Percentiles rank a stretch among this genome's conserved stretches.
Evolutionary conservation across 1,140 invertebrate species (phyloP).

Genomic region (Dermatophagoides farinae): DNA sequence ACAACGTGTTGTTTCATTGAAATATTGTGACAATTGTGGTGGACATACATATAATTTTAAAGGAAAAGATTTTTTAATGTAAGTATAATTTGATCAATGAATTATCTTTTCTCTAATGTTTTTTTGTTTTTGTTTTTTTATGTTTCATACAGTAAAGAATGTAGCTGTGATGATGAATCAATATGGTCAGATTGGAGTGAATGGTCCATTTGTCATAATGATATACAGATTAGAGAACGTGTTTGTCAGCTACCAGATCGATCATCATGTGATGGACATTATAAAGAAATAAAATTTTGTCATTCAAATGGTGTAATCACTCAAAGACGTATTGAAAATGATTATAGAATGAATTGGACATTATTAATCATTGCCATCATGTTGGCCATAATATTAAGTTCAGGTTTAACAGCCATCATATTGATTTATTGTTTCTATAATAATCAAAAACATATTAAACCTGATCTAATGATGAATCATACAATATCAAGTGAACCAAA

Average conservation of each 20-base stretch:
- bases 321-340: too few species aligned
- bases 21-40: constrained; percentile 5
- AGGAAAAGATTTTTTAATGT: constrained; percentile 3
- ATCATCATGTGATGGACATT: constrained; percentile 1
- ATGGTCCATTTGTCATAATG: constrained; percentile 3
- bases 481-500: not conserved
- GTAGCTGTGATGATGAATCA: not conserved
- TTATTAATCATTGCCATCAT: not conserved
- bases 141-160: not conserved
- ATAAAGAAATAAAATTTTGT: constrained; percentile 1
- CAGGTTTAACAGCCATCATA: not conserved
- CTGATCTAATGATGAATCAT: not conserved
- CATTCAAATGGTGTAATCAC: not conserved
- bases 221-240: not conserved
- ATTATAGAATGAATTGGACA: too few species aligned
- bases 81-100: not conserved
- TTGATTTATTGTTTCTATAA: not conserved
- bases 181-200: constrained; percentile 6
- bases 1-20: constrained; percentile 4
- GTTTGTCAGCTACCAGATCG: not conserved
- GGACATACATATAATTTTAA: constrained; percentile 6
- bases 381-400: not conserved
- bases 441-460: not conserved
- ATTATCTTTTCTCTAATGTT: not conserved
- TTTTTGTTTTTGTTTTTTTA: not conserved